phyloP scores from a whole-genome alignment of 2,888 invertebrate species.

The Philopedon plagiatum region DNA sequence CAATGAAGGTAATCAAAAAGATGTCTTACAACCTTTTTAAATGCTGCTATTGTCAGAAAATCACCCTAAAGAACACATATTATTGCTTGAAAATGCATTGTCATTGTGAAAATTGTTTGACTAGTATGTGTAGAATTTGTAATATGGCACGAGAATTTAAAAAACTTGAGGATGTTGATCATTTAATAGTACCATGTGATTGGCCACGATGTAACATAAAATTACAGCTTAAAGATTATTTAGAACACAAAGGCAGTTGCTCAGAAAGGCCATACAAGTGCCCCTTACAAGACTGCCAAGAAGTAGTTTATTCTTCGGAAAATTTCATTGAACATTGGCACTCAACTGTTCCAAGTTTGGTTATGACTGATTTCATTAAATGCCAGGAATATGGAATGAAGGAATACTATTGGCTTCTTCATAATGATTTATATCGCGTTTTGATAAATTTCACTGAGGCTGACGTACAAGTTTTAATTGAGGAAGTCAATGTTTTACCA shows the following conservation, averaged over 20 bases:
- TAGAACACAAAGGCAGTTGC: background rate
- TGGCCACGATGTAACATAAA: background rate
- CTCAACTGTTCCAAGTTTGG: background rate
- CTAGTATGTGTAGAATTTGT: background rate
- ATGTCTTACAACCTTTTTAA: conserved; percentile 6
- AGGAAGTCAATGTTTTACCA: background rate
- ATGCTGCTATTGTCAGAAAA: background rate
- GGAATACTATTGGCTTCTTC: background rate
- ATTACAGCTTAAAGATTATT: background rate
- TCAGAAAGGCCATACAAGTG: background rate
- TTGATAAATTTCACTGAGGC: background rate
- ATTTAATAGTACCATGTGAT: background rate
- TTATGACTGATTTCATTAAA: background rate
- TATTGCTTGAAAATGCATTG: background rate
- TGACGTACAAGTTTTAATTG: background rate
- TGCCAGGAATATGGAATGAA: background rate
- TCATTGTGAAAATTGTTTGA: background rate
- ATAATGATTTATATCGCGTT: background rate
- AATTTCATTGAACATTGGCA: conserved; percentile 1
- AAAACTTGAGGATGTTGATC: background rate
- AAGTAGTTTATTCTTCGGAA: background rate
- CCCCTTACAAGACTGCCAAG: background rate
- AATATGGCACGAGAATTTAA: background rate
- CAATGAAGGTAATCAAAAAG: background rate
- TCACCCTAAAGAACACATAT: background rate